Evolutionary conservation across 1,140 invertebrate species (phyloP).

Genomic region (Caerostris darwini): DNA sequence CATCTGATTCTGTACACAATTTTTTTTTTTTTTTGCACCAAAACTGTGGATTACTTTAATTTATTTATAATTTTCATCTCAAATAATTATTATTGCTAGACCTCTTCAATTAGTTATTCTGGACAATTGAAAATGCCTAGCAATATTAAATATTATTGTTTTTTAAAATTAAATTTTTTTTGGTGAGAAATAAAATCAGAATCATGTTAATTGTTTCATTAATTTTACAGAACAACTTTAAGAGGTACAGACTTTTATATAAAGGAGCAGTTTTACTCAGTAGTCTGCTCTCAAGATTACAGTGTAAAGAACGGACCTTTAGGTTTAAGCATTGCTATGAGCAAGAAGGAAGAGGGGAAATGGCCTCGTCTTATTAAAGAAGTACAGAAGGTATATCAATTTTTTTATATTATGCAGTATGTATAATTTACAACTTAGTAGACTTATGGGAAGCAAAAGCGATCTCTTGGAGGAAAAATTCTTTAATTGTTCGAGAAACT

Average conservation of each 20-base stretch:
- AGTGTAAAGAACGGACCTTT: background rate
- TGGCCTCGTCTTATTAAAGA: conserved; percentile 52
- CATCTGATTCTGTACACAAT: background rate
- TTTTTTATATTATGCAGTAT: background rate
- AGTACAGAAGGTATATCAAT: background rate
- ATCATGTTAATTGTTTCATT: background rate
- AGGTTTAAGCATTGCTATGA: conserved; percentile 16
- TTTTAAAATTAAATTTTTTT: too few species aligned
- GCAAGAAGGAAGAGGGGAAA: background rate
- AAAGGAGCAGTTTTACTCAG: conserved; percentile 45
- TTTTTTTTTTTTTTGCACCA: background rate
- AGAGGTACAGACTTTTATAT: background rate
- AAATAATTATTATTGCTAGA: too few species aligned
- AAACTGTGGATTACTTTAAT: too few species aligned
- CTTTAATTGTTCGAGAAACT: too few species aligned
- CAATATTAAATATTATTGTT: too few species aligned
- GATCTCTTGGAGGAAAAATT: too few species aligned
- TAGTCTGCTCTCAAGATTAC: background rate
- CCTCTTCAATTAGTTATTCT: too few species aligned
- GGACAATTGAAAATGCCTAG: too few species aligned
- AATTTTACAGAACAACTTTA: conserved; percentile 41
- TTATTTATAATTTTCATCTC: too few species aligned
- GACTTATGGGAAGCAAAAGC: too few species aligned
- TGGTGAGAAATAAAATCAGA: too few species aligned
- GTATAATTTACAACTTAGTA: background rate